These are phyloP conservation scores for Phenganax subtilis DNA, from an alignment of 92 coral and sea anemone genomes.

Conservation along the genomic window DNA sequence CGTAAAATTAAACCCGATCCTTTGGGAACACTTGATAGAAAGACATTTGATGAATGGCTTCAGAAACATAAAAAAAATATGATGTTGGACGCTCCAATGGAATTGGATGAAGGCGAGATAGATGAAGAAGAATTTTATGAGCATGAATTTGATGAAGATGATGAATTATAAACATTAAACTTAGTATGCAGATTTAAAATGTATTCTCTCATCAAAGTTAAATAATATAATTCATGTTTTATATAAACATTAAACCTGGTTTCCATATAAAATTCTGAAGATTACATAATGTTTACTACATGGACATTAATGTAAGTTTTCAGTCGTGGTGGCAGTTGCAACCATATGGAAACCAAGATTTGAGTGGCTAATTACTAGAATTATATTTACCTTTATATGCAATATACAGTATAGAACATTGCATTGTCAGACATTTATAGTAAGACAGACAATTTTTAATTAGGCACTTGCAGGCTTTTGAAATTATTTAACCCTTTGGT, in stretches of 20 bases:
- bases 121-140: not conserved
- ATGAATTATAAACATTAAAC: not conserved
- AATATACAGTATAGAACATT: no score
- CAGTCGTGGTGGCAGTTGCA: not conserved
- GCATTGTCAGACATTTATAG: no score
- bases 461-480: no score
- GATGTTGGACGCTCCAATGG: constrained; percentile 12
- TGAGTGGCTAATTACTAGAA: not conserved
- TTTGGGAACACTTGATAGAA: not conserved
- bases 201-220: not conserved
- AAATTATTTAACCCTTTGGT: no score
- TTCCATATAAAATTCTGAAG: not conserved
- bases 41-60: not conserved
- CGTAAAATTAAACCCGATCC: not conserved
- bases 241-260: not conserved
- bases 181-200: not conserved
- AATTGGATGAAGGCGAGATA: not conserved
- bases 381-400: no score
- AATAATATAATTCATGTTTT: not conserved
- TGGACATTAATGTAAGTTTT: not conserved
- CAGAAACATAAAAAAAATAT: not conserved
- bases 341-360: not conserved
- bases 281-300: not conserved
- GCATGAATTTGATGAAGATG: not conserved
- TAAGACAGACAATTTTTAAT: no score